A percentile compares a stretch with the other conserved stretches of the same genome.
phyloP scores from a whole-genome alignment of 1,140 invertebrate species.

The Microplitis demolitor region DNA sequence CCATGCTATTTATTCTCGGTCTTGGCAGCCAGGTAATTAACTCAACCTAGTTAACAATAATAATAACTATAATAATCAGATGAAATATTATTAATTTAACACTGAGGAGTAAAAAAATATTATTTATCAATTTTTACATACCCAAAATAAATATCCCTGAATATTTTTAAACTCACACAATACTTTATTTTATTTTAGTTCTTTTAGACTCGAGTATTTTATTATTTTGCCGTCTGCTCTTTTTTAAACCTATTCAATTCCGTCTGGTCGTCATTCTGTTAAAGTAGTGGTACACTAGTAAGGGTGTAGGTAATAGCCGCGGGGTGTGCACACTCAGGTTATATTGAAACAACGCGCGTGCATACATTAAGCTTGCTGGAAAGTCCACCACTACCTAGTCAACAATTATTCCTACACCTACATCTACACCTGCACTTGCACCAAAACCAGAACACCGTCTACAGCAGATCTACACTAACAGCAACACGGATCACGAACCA shows the following conservation, averaged over 20 bases:
- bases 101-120: no score
- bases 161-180: neutral
- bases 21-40: constrained; percentile 68
- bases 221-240: neutral
- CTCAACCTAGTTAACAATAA: neutral
- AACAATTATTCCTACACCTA: no score
- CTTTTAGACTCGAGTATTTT: neutral
- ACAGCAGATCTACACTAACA: no score
- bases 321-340: neutral
- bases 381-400: neutral
- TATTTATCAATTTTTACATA: no score
- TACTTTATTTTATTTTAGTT: neutral
- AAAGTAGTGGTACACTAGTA: neutral
- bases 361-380: constrained; percentile 9
- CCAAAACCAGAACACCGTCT: no score
- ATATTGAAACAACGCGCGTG: constrained; percentile 13
- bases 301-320: neutral
- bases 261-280: neutral
- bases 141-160: neutral
- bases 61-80: neutral
- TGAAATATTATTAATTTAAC: neutral
- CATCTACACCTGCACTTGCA: no score
- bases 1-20: constrained; percentile 82
- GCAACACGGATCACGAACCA: neutral
- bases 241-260: neutral